Evolutionary conservation across 2,113 vertebrate species (phyloP).

Genomic region (Nicator chloris): DNA sequence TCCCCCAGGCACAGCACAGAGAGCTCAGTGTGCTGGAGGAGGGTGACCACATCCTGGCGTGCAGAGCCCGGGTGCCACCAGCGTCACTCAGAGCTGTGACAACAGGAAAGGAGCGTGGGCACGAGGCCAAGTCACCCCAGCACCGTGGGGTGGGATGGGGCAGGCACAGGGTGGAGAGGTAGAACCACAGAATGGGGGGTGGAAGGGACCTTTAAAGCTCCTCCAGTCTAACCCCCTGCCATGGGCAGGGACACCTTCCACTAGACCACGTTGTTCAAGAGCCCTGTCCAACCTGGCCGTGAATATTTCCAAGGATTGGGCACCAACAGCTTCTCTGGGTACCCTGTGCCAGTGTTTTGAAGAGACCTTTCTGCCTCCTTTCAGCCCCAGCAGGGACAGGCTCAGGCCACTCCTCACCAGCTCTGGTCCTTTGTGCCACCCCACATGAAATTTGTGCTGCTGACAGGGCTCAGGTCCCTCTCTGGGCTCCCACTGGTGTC

Average conservation of each 20-base stretch:
- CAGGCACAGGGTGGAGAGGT: neutral
- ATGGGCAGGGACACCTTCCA: neutral
- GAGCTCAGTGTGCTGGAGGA: neutral
- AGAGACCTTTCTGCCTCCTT: neutral
- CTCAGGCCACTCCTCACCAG: neutral
- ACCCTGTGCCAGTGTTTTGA: neutral
- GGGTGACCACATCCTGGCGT: neutral
- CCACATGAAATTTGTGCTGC: fast-evolving
- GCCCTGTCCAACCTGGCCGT: neutral
- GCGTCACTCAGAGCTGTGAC: neutral
- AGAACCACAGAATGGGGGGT: neutral
- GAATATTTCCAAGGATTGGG: neutral
- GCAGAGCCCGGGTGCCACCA: fast-evolving
- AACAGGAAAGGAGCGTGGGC: neutral
- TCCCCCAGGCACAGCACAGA: neutral
- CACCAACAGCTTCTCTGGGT: neutral
- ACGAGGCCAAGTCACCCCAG: fast-evolving
- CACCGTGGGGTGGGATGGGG: fast-evolving
- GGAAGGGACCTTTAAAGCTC: neutral
- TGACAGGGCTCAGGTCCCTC: fast-evolving
- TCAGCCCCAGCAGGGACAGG: neutral
- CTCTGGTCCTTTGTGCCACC: fast-evolving
- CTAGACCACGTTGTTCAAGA: no score
- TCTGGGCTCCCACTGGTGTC: neutral
- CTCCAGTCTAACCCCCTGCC: neutral